These are phyloP conservation scores for Cyclargus thomasi DNA, from an alignment of 1,140 invertebrate species.

Conservation along the genomic window DNA sequence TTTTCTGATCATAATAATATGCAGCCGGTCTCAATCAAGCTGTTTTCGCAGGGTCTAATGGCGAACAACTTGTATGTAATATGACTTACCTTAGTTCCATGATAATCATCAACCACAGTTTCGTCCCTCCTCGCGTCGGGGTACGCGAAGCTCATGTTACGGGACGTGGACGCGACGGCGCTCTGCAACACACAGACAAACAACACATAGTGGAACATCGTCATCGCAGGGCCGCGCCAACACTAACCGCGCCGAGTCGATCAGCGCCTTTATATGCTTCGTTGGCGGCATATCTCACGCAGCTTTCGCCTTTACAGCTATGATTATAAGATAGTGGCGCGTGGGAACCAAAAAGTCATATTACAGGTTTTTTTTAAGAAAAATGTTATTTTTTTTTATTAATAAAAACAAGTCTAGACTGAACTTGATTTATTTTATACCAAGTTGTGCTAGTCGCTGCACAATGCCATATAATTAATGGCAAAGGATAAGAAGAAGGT, in stretches of 20 bases:
- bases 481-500: too few species aligned
- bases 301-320: background rate
- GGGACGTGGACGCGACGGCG: conserved; percentile 40
- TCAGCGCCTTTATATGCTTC: conserved; percentile 41
- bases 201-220: conserved; percentile 39
- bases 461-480: too few species aligned
- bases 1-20: too few species aligned
- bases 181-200: conserved; percentile 55
- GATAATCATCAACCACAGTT: conserved; percentile 85
- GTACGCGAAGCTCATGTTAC: conserved; percentile 78
- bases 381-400: too few species aligned
- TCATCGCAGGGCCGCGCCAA: conserved; percentile 32
- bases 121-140: conserved; percentile 87
- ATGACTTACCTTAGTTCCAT: conserved; percentile 84
- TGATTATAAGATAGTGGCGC: background rate
- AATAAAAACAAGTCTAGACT: too few species aligned
- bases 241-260: conserved; percentile 37
- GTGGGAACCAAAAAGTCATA: background rate
- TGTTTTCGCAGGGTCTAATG: too few species aligned
- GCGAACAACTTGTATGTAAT: too few species aligned
- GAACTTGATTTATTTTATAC: too few species aligned
- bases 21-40: too few species aligned
- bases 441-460: too few species aligned
- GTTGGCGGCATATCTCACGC: background rate
- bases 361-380: too few species aligned